A percentile compares a stretch with the other conserved stretches of the same genome.
Evolutionary conservation across 2,888 invertebrate genomes (phyloP).

Genomic region (Nomada goodeniana): DNA sequence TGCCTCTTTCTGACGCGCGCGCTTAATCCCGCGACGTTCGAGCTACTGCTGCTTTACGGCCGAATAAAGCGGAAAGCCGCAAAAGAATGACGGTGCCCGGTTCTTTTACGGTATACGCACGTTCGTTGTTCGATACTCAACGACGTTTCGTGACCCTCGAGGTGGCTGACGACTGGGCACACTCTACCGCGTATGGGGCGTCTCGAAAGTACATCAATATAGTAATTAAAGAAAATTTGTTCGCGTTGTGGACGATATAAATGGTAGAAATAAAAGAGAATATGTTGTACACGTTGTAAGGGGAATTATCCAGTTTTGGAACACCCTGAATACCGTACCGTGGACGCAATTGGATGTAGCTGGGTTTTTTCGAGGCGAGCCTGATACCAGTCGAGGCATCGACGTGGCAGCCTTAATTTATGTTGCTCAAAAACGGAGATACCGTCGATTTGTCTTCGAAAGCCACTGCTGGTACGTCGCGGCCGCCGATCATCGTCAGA

Average conservation of each 20-base stretch:
- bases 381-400: neutral
- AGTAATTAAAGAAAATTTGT: too few relatives aligned
- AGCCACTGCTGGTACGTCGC: conserved; percentile 25
- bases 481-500: conserved; percentile 11
- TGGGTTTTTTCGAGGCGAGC: conserved; percentile 51
- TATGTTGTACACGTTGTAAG: neutral
- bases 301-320: neutral
- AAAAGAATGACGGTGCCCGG: conserved; percentile 54
- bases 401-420: conserved; percentile 68
- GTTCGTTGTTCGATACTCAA: conserved; percentile 31
- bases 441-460: conserved; percentile 68
- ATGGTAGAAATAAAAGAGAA: conserved; percentile 18
- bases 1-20: conserved; percentile 1
- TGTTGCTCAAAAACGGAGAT: conserved; percentile 74
- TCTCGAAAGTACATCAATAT: neutral
- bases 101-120: conserved; percentile 56
- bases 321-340: neutral
- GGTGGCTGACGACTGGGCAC: conserved; percentile 41
- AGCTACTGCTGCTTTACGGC: conserved; percentile 52
- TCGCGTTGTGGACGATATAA: neutral
- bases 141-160: too few relatives aligned
- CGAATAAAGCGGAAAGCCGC: conserved; percentile 58
- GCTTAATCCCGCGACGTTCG: conserved; percentile 49
- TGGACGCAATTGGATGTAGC: conserved; percentile 20
- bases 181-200: neutral